Conservation (phyloP, 2,113 vertebrate genomes). For the Malurus melanocephalus region DNA sequence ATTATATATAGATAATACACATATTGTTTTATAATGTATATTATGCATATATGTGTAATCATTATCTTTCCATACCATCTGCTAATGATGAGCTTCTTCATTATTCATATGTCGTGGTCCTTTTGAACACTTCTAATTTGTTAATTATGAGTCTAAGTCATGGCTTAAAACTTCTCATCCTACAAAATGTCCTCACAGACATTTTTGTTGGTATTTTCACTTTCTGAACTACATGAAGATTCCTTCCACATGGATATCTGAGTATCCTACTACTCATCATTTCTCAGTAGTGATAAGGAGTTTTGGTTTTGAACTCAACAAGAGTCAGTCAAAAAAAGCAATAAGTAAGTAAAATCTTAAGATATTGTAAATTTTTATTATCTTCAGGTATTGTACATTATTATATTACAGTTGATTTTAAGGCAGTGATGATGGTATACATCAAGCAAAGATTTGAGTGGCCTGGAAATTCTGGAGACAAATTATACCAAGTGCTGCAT, state of each 20-base stretch:
- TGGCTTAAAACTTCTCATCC: neutral
- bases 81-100: neutral
- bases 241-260: too few relatives aligned
- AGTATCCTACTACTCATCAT: neutral
- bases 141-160: neutral
- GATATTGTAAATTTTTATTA: neutral
- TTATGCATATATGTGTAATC: neutral
- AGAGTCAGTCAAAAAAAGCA: neutral
- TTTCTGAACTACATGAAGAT: too few relatives aligned
- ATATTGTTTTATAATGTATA: neutral
- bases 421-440: neutral
- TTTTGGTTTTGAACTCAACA: neutral
- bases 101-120: neutral
- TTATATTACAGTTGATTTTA: neutral
- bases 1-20: neutral
- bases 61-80: neutral
- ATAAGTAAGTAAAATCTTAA: neutral
- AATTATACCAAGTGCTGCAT: neutral
- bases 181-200: neutral
- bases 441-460: neutral
- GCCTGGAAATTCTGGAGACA: neutral
- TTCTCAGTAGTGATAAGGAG: neutral
- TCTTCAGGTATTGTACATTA: neutral
- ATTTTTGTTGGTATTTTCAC: too few relatives aligned
- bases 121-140: neutral